Conservation (phyloP, 2,797 vertebrate genomes). For the Sternarchorhynchus goeldii region DNA sequence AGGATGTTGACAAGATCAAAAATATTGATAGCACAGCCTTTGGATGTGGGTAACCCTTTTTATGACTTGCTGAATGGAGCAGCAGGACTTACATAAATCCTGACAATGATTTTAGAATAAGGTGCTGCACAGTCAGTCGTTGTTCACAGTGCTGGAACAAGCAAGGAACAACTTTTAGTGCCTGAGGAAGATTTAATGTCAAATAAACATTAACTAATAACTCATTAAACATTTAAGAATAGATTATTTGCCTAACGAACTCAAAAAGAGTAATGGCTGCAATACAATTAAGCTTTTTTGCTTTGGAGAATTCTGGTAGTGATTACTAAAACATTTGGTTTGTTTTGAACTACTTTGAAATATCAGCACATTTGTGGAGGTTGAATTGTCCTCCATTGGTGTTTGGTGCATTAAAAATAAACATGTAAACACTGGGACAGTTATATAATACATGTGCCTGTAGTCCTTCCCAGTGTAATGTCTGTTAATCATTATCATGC, state of each 20-base stretch:
- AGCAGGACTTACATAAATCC: conserved; percentile 13
- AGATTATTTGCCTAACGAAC: conserved; percentile 34
- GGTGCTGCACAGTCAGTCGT: background rate
- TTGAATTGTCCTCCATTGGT: conserved; percentile 20
- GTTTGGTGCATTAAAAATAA: conserved; percentile 44
- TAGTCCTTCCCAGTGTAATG: background rate
- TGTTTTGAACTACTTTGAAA: conserved; percentile 35
- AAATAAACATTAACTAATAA: conserved; percentile 38
- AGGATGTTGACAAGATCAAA: conserved; percentile 28
- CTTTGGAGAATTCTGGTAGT: conserved; percentile 7
- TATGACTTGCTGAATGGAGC: conserved; percentile 3
- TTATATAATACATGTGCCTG: background rate
- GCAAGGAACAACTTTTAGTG: conserved; percentile 16
- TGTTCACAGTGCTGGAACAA: background rate
- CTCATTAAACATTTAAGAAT: conserved; percentile 30
- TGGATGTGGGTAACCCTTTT: background rate
- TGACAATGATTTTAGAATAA: conserved; percentile 27
- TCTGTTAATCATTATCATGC: background rate
- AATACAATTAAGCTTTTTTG: conserved; percentile 14
- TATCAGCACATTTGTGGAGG: conserved; percentile 30
- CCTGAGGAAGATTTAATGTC: conserved; percentile 22
- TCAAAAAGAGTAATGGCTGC: conserved; percentile 36
- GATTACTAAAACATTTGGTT: conserved; percentile 39
- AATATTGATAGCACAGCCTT: conserved; percentile 39
- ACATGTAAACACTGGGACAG: conserved; percentile 25